Base-by-base conservation (phyloP, 1,140 invertebrate genomes). In the Diplogasteroides magnus region DNA sequence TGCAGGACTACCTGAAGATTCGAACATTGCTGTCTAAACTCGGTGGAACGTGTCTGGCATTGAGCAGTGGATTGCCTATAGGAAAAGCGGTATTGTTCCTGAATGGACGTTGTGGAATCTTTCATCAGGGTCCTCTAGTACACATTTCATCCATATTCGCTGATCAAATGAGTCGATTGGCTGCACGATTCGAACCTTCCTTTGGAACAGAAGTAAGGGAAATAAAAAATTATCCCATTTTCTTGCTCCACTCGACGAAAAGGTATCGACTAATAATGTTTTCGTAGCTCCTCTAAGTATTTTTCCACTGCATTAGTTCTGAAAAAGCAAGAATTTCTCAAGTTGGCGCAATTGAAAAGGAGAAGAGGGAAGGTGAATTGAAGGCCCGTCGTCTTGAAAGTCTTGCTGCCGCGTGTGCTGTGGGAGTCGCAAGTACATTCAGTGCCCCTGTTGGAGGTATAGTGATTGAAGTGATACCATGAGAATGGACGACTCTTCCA, bases 1-100 rank as follows among this genome's bases (percentile, higher is more conserved):
- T n/a, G n/a, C n/a, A n/a, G 86, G 95, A 98, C 84, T 98, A 97
- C 84, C 86, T 98, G 64, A 97, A 94, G 48, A 93, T 95, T 79
- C 88, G 91, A 77, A 97, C 95, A 1, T 85, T 98, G 29, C 87
- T 98, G 55, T 92, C 94, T 19, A 98, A 99, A 87, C 88, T 94
- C 25, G 89, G 97, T 61, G 94, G 95, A 28, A 87, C 98, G 28
- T 97, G 93, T 48, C 92, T 94, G 55, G 94, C 94, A 0, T 85
- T 98, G 32, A 95, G 95, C 3, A 94, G 92, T 78, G 95, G 95
- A 62, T 87, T 99, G 83, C 96, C 96, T 0, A 87, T 98, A 67
- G 95, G 95, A 58, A 98, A 98, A 89, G 94, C 97, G 89, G 91
- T 92, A 58, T 64, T 64, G 55, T 29, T 14, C 63, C 11, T 64